phyloP scores from a whole-genome alignment of 2,113 vertebrate species.

The Embiotoca jacksoni region DNA sequence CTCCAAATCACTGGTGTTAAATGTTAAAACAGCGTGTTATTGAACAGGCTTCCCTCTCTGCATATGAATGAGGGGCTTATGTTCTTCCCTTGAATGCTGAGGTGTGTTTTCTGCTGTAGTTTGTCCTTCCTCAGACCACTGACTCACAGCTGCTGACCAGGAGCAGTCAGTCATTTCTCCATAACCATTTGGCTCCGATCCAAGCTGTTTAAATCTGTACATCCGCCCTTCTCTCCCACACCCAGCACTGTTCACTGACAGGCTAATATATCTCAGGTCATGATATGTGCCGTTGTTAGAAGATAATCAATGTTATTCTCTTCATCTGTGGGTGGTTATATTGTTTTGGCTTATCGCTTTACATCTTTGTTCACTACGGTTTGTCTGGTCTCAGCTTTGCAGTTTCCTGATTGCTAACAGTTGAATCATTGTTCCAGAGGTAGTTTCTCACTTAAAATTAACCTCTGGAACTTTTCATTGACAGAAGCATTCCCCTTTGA shows the following conservation, averaged over 20 bases:
- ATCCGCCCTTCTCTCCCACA: too few relatives aligned
- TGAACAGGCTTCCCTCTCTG: slow-evolving; percentile 7
- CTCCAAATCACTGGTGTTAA: slow-evolving; percentile 28
- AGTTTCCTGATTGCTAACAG: neutral
- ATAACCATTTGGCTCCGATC: too few relatives aligned
- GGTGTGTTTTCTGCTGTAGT: slow-evolving; percentile 16
- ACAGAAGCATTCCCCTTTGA: neutral
- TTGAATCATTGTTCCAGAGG: neutral
- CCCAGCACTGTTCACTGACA: too few relatives aligned
- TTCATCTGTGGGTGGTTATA: too few relatives aligned
- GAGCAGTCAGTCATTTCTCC: too few relatives aligned
- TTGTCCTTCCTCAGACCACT: neutral
- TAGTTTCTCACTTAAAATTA: slow-evolving; percentile 15
- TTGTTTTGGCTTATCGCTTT: neutral
- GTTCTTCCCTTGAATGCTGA: slow-evolving; percentile 8
- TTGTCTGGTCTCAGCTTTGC: too few relatives aligned
- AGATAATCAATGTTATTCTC: too few relatives aligned
- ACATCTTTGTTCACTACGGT: neutral
- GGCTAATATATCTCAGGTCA: too few relatives aligned
- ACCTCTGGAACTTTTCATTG: slow-evolving; percentile 1
- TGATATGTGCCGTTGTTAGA: too few relatives aligned
- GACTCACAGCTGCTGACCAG: too few relatives aligned
- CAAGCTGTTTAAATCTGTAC: too few relatives aligned
- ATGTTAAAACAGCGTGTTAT: slow-evolving; percentile 44
- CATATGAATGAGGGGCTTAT: slow-evolving; percentile 43